phyloP scores from a whole-genome alignment of 2,113 vertebrate genomes.

The Carassius gibelio region DNA sequence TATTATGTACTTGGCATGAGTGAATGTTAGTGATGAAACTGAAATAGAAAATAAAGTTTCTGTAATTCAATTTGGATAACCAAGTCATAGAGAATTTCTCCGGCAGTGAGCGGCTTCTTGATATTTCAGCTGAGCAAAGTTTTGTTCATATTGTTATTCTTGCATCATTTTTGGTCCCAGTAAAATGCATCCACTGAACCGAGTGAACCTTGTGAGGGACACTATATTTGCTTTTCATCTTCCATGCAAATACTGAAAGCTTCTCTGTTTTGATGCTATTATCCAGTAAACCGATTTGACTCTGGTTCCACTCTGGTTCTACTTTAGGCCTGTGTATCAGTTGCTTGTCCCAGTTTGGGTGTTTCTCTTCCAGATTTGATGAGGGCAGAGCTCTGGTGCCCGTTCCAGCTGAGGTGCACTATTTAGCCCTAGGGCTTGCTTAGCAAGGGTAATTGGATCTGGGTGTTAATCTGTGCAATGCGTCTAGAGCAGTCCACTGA shows the following conservation, averaged over 20 bases:
- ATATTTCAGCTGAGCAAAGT: not conserved
- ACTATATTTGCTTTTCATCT: constrained; percentile 37
- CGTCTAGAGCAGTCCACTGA: constrained; percentile 8
- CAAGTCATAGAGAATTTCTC: not conserved
- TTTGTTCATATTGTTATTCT: not conserved
- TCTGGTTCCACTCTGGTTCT: constrained; percentile 8
- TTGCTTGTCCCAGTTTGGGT: not conserved
- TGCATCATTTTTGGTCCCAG: not conserved
- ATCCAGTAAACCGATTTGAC: constrained; percentile 28
- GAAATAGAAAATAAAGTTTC: not conserved
- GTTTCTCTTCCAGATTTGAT: constrained; percentile 12
- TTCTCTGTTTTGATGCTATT: constrained; percentile 27
- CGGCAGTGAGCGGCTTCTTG: not conserved
- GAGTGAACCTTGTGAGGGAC: constrained; percentile 9
- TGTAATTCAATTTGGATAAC: not conserved
- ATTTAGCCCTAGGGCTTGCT: constrained; percentile 35
- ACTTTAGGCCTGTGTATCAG: constrained; percentile 21
- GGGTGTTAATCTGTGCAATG: constrained; percentile 37
- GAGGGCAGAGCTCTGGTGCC: not conserved
- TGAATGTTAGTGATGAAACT: not conserved
- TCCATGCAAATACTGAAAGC: constrained; percentile 52
- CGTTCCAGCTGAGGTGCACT: constrained; percentile 15
- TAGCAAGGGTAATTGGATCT: constrained; percentile 49
- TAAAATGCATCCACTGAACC: not conserved
- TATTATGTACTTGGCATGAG: constrained; percentile 4